Evolutionary conservation across 2,113 vertebrate genomes (phyloP).

Genomic region (Cinclus mexicanus): DNA sequence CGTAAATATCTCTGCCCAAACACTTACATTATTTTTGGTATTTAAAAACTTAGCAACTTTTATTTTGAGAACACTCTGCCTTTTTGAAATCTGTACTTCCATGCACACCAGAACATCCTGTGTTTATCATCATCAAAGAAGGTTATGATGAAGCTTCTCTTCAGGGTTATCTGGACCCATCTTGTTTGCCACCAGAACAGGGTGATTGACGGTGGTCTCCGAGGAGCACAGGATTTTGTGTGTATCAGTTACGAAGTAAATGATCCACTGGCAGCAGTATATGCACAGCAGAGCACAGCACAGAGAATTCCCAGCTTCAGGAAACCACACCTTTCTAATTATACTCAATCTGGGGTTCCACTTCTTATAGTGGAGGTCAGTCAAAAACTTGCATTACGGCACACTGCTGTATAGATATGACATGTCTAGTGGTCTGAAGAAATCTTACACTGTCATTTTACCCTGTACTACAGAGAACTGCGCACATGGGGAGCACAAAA

Average conservation of each 20-base stretch:
- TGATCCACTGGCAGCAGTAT: neutral
- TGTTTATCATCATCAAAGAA: neutral
- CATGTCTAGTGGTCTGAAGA: neutral
- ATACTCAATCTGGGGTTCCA: neutral
- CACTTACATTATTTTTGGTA: neutral
- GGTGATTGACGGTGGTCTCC: neutral
- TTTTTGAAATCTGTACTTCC: neutral
- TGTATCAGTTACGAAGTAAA: neutral
- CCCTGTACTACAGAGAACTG: neutral
- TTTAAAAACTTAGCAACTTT: neutral
- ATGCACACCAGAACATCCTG: neutral
- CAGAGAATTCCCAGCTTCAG: neutral
- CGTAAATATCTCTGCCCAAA: neutral
- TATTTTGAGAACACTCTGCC: neutral
- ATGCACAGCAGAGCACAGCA: neutral
- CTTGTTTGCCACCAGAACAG: neutral
- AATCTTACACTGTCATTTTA: neutral
- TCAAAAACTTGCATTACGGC: neutral
- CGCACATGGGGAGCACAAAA: accelerated
- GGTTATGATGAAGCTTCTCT: neutral
- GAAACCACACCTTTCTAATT: neutral
- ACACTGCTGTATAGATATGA: accelerated
- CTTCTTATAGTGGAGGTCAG: neutral
- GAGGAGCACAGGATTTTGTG: neutral
- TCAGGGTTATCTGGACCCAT: neutral